Evolutionary conservation across 2,888 invertebrate species (phyloP), one percentile per base, ranked within the genome.

Genomic region (Podotricha telesiphe): DNA sequence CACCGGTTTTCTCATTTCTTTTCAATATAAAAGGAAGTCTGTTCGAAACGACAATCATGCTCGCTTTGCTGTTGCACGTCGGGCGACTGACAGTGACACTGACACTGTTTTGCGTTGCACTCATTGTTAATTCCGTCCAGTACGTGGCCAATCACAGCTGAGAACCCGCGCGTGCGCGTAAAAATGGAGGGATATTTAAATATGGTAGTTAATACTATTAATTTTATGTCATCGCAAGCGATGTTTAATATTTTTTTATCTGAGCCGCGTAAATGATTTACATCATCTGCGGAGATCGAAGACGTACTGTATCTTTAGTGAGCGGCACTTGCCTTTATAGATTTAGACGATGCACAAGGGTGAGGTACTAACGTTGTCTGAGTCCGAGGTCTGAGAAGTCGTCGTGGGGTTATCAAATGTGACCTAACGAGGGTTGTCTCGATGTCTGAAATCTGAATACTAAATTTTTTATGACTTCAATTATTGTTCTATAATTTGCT

Each of bases 31-130:
- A 98, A 8, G 98, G 98, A 84, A 98, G 93, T 77, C 98, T 94
- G 91, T 98, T 98, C 76, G 98, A 98, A 71, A 98, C 97, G 77
- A 98, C 98, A 81, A 98, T 97, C 94, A 98, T 95, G 83, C 96
- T 96, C 77, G 95, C 96, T 79, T 95, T 95, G 82, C 94, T 93
- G 78, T 91, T 93, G 81, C 93, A 93, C 84, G 85, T 78, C n/a
- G 86, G 76, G 72, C 91, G 89, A 86, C 87, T 86, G 82, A 78
- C 83, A 82, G 48, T 62, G 62, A 59, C 59, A 59, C 59, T 59
- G 45, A 59, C 59, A 59, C 83, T 77, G 73, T 78, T 78, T 72
- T 77, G 80, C 70, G 75, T 80, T 79, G 77, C 87, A 88, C 87
- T 91, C 93, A 91, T 85, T 87, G 75, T 78, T 74, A 76, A 77